Percentiles rank a stretch among this genome's conserved stretches.
Evolutionary conservation across 2,113 vertebrate species (phyloP).

Genomic region (Poeciliopsis occidentalis): DNA sequence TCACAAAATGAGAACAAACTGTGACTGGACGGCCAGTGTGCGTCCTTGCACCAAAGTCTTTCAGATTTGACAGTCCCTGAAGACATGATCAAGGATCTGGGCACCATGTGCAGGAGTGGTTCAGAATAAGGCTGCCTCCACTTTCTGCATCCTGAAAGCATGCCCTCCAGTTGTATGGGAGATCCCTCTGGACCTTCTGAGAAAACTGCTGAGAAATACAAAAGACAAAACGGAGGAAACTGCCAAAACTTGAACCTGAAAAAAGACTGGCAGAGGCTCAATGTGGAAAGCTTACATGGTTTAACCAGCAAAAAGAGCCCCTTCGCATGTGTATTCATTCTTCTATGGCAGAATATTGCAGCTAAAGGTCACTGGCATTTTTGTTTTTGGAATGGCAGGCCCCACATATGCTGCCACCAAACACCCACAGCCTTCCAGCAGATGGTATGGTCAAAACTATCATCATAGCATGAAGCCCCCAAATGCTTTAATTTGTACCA

Average conservation of each 20-base stretch:
- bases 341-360: background rate
- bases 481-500: too few species aligned
- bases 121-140: conserved; percentile 16
- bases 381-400: too few species aligned
- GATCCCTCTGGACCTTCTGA: conserved; percentile 28
- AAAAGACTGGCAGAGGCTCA: background rate
- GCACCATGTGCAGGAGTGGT: background rate
- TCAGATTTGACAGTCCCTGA: conserved; percentile 16
- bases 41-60: background rate
- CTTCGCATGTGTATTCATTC: background rate
- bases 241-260: background rate
- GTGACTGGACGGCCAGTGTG: background rate
- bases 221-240: conserved; percentile 12
- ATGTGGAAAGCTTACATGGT: background rate
- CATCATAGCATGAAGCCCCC: too few species aligned
- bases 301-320: background rate
- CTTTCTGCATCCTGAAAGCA: conserved; percentile 26
- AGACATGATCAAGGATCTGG: conserved; percentile 17
- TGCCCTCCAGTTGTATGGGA: conserved; percentile 16
- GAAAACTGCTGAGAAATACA: conserved; percentile 40
- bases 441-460: too few species aligned
- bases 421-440: too few species aligned
- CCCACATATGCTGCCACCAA: too few species aligned
- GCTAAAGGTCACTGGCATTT: background rate
- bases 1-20: background rate